Evolutionary conservation across 1,140 invertebrate genomes (phyloP).

Genomic region (Heliconius melpomene): DNA sequence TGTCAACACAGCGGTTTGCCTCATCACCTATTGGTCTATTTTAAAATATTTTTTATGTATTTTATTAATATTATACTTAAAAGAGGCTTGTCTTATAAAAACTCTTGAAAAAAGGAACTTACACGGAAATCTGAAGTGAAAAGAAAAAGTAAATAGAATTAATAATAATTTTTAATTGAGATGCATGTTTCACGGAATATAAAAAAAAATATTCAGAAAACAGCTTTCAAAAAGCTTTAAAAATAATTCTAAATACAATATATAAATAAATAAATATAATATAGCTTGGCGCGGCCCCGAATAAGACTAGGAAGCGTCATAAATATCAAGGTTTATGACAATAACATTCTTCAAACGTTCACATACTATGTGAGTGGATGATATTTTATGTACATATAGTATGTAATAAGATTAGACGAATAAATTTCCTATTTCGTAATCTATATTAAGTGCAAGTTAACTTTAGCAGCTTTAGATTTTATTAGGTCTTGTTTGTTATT

Average conservation of each 20-base stretch:
- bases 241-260: background rate
- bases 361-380: slow-evolving; percentile 11
- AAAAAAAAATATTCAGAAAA: background rate
- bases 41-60: no score
- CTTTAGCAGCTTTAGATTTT: no score
- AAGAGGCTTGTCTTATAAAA: no score
- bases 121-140: no score
- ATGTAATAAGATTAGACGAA: background rate
- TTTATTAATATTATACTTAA: no score
- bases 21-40: no score
- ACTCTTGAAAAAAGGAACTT: no score
- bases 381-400: slow-evolving; percentile 8
- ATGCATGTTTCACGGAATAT: no score
- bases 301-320: slow-evolving; percentile 38
- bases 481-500: no score
- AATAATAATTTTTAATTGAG: no score
- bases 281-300: slow-evolving; percentile 15
- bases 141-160: no score
- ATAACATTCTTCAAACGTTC: slow-evolving; percentile 33
- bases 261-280: background rate
- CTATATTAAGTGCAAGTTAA: background rate
- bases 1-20: no score
- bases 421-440: background rate
- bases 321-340: slow-evolving; percentile 41
- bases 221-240: background rate